Evolutionary conservation across 2,888 invertebrate species (phyloP).

Genomic region (Epistrophe eligans): DNA sequence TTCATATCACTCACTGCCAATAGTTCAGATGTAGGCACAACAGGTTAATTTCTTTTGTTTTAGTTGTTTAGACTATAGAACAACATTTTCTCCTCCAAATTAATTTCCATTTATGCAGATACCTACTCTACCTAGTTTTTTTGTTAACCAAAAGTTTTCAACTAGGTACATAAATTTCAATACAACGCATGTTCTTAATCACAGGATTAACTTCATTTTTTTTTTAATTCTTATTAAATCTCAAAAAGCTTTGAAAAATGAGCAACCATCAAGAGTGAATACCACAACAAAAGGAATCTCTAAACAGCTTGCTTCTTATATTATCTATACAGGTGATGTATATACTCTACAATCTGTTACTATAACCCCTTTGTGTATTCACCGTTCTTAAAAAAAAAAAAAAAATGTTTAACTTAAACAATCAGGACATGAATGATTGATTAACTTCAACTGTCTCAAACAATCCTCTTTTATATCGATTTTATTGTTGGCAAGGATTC

Average conservation of each 20-base stretch:
- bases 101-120: no score
- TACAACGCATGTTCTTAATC: not conserved
- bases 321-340: no score
- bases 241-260: not conserved
- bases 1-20: no score
- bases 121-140: no score
- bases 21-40: no score
- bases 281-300: not conserved
- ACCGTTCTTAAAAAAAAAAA: not conserved
- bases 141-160: not conserved
- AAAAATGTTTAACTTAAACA: not conserved
- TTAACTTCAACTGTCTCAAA: slow-evolving; percentile 31
- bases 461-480: slow-evolving; percentile 34
- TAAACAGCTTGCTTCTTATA: not conserved
- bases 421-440: slow-evolving; percentile 35
- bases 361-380: not conserved
- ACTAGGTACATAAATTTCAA: no score
- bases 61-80: no score
- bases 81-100: no score
- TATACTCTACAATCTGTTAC: no score
- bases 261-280: not conserved
- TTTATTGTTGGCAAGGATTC: slow-evolving; percentile 33
- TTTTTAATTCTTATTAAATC: not conserved
- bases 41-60: no score
- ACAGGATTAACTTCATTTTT: not conserved